These are phyloP conservation scores for Toxotes lorentzi DNA, from an alignment of 2,797 vertebrate genomes.

Conservation along the genomic window DNA sequence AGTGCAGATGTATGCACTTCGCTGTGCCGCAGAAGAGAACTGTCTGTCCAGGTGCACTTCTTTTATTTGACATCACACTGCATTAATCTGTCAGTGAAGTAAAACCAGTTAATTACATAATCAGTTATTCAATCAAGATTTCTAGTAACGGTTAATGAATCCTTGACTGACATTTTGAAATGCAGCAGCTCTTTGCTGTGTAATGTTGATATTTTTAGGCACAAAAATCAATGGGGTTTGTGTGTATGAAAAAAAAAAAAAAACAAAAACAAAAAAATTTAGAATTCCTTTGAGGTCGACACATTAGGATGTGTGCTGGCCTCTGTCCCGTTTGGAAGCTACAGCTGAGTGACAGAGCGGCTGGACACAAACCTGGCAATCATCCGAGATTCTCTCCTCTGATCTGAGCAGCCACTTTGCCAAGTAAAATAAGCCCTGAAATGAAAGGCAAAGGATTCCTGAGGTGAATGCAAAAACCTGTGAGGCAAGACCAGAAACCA, in stretches of 20 bases:
- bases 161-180: not conserved
- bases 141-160: not conserved
- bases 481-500: slow-evolving; percentile 45
- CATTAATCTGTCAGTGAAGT: not conserved
- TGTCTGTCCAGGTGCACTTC: slow-evolving; percentile 86
- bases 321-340: slow-evolving; percentile 46
- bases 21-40: slow-evolving; percentile 89
- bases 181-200: not conserved
- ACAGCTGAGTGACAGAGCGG: slow-evolving; percentile 50
- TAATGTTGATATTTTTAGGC: not conserved
- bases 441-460: slow-evolving; percentile 66
- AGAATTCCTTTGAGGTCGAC: slow-evolving; percentile 32
- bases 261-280: not conserved
- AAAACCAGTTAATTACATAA: not conserved
- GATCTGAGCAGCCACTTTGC: slow-evolving; percentile 56
- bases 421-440: slow-evolving; percentile 70
- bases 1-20: slow-evolving; percentile 88
- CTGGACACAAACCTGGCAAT: slow-evolving; percentile 60
- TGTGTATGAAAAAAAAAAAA: not conserved
- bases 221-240: not conserved
- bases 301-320: slow-evolving; percentile 49
- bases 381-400: slow-evolving; percentile 53
- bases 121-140: not conserved
- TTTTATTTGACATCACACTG: not conserved
- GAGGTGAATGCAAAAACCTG: slow-evolving; percentile 57